Conservation (phyloP, 2,113 vertebrate genomes). For the Formicarius rufipectus region DNA sequence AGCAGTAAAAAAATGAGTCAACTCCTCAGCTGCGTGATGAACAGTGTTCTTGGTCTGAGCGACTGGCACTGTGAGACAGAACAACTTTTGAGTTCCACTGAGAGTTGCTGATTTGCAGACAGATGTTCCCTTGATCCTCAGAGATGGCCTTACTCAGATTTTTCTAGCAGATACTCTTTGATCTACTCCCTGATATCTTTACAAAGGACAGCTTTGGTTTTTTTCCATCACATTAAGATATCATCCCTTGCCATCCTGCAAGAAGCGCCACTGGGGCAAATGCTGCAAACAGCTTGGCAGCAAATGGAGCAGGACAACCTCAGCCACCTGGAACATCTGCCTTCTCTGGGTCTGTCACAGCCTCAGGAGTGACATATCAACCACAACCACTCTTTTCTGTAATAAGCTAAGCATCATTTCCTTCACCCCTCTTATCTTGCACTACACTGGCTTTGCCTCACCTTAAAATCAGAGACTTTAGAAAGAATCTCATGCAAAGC, state of each 20-base stretch:
- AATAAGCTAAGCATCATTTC: not conserved
- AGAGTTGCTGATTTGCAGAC: not conserved
- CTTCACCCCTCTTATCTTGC: not conserved
- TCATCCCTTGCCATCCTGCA: not conserved
- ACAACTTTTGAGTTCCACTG: not conserved
- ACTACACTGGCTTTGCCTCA: not conserved
- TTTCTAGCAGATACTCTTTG: not conserved
- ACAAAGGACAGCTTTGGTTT: constrained; percentile 33
- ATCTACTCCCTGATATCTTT: not conserved
- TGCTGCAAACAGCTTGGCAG: constrained; percentile 19
- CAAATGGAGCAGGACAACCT: constrained; percentile 34
- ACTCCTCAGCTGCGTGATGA: not conserved
- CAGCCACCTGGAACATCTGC: constrained; percentile 33
- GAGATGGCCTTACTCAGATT: not conserved
- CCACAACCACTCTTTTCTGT: not conserved
- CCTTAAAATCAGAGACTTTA: constrained; percentile 21
- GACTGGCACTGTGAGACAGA: not conserved
- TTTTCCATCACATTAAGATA: constrained; percentile 22
- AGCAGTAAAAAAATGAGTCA: not conserved
- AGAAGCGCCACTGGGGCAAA: not conserved
- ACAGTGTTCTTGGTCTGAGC: not conserved
- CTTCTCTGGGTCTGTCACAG: not conserved
- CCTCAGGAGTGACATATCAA: not conserved
- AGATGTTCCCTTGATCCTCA: constrained; percentile 25
- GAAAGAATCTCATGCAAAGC: not conserved